A percentile compares a stretch with the other conserved stretches of the same genome.
Conservation (phyloP, 2,888 invertebrate species). For the Eristalis intricaria region DNA sequence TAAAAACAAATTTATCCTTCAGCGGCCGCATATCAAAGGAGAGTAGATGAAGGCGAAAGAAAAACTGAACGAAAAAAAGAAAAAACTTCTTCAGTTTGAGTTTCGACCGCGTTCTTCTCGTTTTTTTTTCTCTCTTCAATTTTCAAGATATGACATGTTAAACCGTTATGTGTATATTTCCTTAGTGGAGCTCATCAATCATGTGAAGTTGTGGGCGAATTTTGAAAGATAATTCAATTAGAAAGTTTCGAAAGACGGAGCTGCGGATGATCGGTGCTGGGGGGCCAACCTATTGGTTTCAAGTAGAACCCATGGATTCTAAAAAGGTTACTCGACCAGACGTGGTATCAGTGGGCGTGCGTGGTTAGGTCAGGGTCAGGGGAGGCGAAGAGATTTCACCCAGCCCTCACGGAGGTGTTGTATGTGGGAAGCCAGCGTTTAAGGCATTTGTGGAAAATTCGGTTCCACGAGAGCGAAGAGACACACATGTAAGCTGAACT, state of each 20-base stretch:
- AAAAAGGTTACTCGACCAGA: neutral
- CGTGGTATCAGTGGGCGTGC: neutral
- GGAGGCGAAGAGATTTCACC: neutral
- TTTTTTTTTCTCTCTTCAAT: constrained; percentile 15
- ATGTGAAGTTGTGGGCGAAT: constrained; percentile 21
- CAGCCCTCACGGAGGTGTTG: neutral
- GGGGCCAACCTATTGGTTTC: neutral
- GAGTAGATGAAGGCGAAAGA: neutral
- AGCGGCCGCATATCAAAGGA: constrained; percentile 22
- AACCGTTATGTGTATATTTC: constrained; percentile 27
- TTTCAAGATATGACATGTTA: constrained; percentile 47
- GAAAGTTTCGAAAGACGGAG: constrained; percentile 2
- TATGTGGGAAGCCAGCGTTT: neutral
- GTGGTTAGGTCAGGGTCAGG: neutral
- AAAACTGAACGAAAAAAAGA: neutral
- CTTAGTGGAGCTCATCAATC: constrained; percentile 40
- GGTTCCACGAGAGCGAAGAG: no score
- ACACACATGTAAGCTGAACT: no score
- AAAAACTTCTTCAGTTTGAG: neutral
- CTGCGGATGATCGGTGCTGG: neutral
- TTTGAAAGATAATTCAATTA: constrained; percentile 37
- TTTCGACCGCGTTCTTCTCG: neutral
- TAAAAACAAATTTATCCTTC: constrained; percentile 49
- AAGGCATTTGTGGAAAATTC: neutral
- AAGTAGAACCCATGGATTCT: neutral